Evolutionary conservation across 2,888 invertebrate genomes (phyloP).

Genomic region (Trachelus troglodyta): DNA sequence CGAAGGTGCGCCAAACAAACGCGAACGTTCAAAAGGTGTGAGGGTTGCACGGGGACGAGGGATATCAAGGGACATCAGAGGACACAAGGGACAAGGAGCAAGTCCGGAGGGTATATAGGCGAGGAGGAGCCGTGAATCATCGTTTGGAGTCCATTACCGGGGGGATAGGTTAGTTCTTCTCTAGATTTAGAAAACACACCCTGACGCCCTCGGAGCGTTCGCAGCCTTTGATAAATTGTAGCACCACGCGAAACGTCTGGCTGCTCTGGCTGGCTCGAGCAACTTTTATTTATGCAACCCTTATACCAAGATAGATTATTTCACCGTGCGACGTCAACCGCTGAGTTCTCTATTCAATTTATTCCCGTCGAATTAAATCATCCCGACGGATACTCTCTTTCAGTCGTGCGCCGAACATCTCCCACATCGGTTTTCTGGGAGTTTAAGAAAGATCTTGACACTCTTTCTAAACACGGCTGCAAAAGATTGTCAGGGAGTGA

Average conservation of each 20-base stretch:
- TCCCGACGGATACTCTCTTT: background rate
- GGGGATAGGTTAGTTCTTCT: constrained; percentile 1
- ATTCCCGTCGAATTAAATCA: constrained; percentile 7
- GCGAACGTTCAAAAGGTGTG: background rate
- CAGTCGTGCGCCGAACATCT: background rate
- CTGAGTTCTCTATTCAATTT: constrained; percentile 28
- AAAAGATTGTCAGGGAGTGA: no score
- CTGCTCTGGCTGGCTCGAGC: constrained; percentile 6
- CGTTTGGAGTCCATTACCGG: constrained; percentile 41
- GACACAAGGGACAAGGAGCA: background rate
- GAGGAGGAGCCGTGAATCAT: constrained; percentile 34
- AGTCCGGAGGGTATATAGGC: background rate
- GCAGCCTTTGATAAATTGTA: constrained; percentile 39
- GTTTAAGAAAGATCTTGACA: background rate
- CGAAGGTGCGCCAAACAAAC: background rate
- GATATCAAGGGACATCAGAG: no score
- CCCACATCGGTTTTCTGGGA: background rate
- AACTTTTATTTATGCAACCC: constrained; percentile 44
- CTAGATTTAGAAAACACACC: constrained; percentile 6
- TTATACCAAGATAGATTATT: constrained; percentile 44
- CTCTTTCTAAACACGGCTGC: background rate
- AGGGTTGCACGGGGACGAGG: background rate
- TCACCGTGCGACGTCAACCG: constrained; percentile 34
- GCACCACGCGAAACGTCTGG: constrained; percentile 23
- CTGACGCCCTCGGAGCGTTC: constrained; percentile 1